phyloP scores from a whole-genome alignment of 2,888 invertebrate genomes.

The Cantharis lateralis region DNA sequence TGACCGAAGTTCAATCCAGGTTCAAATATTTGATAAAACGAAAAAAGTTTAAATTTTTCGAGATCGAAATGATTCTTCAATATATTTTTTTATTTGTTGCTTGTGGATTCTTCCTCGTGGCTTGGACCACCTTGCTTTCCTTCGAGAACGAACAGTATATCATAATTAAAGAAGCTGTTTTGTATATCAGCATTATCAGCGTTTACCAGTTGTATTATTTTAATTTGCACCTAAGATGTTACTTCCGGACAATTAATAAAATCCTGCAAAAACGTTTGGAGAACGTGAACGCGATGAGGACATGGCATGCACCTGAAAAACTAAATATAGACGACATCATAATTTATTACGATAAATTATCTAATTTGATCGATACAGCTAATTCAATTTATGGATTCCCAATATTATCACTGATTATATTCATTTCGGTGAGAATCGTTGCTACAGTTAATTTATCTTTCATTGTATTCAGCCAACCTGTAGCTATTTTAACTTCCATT shows the following conservation, averaged over 20 bases:
- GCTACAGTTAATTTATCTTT: constrained; percentile 48
- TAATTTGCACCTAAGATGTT: neutral
- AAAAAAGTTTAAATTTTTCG: neutral
- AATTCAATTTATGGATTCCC: constrained; percentile 39
- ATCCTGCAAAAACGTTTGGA: neutral
- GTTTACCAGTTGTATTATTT: constrained; percentile 1
- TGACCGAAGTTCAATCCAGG: neutral
- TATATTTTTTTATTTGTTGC: neutral
- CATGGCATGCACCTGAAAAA: neutral
- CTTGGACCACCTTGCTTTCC: neutral
- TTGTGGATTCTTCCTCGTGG: neutral
- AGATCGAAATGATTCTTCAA: neutral
- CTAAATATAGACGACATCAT: neutral
- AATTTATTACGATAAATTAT: constrained; percentile 30
- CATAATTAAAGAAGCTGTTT: neutral
- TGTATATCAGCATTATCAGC: neutral
- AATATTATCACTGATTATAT: neutral
- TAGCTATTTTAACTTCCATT: neutral
- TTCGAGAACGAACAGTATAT: neutral
- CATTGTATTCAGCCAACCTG: constrained; percentile 37
- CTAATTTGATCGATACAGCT: constrained; percentile 19
- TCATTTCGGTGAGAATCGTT: neutral
- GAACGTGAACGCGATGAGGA: neutral
- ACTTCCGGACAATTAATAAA: neutral
- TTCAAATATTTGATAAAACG: neutral